phyloP scores from a whole-genome alignment of 2,888 invertebrate species.

The Dyspetes luteomarginatus region DNA sequence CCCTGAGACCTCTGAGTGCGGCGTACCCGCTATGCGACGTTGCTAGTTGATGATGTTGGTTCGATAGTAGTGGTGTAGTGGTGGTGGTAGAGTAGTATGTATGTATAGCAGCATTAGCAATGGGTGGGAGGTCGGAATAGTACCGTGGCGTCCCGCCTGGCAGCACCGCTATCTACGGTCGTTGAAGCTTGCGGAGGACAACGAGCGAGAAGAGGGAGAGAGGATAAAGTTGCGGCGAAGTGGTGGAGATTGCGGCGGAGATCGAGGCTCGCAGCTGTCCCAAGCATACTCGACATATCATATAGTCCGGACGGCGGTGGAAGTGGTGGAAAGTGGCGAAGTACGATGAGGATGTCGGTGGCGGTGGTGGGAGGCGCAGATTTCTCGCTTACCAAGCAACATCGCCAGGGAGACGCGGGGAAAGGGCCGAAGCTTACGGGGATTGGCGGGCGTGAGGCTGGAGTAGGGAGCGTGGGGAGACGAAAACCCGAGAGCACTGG shows the following conservation, averaged over 20 bases:
- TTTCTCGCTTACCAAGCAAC: constrained; percentile 70
- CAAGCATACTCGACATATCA: constrained; percentile 22
- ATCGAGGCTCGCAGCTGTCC: constrained; percentile 17
- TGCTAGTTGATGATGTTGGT: constrained; percentile 67
- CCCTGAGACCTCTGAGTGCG: constrained; percentile 59
- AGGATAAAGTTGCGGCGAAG: constrained; percentile 65
- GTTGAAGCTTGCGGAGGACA: constrained; percentile 59
- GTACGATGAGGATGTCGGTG: constrained; percentile 58
- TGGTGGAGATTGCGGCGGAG: constrained; percentile 50
- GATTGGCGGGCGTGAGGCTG: constrained; percentile 63
- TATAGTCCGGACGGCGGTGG: constrained; percentile 45
- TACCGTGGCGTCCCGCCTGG: constrained; percentile 63
- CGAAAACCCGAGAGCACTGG: constrained; percentile 61
- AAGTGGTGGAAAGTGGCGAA: constrained; percentile 70
- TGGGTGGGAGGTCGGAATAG: constrained; percentile 53
- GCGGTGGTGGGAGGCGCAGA: constrained; percentile 61
- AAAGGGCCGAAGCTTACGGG: constrained; percentile 63
- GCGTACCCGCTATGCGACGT: constrained; percentile 72
- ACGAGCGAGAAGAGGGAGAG: constrained; percentile 49
- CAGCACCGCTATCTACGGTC: constrained; percentile 61
- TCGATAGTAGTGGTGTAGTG: constrained; percentile 60
- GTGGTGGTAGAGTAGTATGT: constrained; percentile 45
- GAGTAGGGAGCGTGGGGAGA: constrained; percentile 58
- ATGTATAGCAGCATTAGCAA: constrained; percentile 57
- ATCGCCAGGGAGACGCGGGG: constrained; percentile 45